Base-by-base conservation (phyloP, 2,797 vertebrate genomes). In the Acanthurus leucopareius region DNA sequence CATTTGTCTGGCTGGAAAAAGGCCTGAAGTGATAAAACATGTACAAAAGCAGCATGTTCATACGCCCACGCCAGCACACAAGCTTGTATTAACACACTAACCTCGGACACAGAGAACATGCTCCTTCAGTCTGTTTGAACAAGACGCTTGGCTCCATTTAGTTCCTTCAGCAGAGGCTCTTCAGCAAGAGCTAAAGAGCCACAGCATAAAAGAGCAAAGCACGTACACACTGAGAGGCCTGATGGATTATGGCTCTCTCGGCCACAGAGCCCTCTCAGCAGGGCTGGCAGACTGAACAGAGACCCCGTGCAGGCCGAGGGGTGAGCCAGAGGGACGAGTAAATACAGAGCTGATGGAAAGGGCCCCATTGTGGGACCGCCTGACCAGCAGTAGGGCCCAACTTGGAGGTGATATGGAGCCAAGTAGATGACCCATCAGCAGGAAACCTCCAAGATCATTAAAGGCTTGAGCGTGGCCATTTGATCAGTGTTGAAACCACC, bases 261-360 rank as follows among this genome's bases (percentile, higher is more conserved):
- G 70, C 87, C 68, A 56, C 86, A 79, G 89, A 89, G 91, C 79
- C 87, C 80, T 90, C 92, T 91, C 93, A 90, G 91, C 90, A 72
- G 92, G 92, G 42, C 77, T 88, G 91, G 89, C 91, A 88, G 90
- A 91, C 88, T 83, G 90, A 93, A 94, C 91, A 93, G 93, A 94
- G 92, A 93, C 92, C 91, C 85, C 91, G 76, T 92, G 91, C 90
- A 66, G 91, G 86, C 84, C 10, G 22, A 83, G 85, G 92, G 91
- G 73, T 89, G 92, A 93, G 88, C 86, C 84, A 90, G 84, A 91
- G 92, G 89, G 91, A 94, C 28, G 89, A 88, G 89, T 93, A 94
- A 94, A 94, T 90, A 93, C 83, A 81, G 58, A 77, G 82, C 85
- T 91, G 87, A 90, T 87, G 89, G 89, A 91, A 92, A 90, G 86